A percentile compares a stretch with the other conserved stretches of the same genome.
These are phyloP conservation scores for Physella acuta DNA, from an alignment of 1,140 invertebrate species.

Conservation along the genomic window DNA sequence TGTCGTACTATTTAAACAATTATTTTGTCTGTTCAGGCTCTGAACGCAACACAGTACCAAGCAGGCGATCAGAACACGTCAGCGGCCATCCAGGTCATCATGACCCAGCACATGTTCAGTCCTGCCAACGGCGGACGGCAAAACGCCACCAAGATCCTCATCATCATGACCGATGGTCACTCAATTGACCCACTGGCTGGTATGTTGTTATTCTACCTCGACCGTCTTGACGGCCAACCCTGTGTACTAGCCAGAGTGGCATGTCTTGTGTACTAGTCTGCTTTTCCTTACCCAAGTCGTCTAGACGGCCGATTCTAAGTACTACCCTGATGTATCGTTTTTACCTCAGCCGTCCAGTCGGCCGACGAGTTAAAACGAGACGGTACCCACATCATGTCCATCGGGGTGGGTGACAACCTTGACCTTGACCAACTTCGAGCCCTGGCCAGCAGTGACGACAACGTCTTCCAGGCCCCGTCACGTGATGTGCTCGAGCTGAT, in stretches of 20 bases:
- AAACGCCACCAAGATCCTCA: background rate
- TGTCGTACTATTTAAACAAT: no score
- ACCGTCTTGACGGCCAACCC: no score
- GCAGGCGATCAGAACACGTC: background rate
- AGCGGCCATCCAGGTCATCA: background rate
- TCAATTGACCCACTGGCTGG: background rate
- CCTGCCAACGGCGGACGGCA: background rate
- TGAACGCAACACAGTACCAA: background rate
- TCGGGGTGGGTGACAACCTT: background rate
- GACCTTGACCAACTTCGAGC: background rate
- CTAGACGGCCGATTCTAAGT: no score
- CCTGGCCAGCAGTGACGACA: background rate
- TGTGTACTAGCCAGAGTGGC: no score
- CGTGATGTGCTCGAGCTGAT: background rate
- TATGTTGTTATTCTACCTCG: background rate
- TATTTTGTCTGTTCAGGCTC: no score
- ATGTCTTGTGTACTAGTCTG: background rate
- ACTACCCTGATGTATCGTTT: no score
- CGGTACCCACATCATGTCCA: background rate
- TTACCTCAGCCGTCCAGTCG: background rate
- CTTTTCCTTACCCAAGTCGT: no score
- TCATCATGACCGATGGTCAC: constrained; percentile 1
- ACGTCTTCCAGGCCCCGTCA: background rate
- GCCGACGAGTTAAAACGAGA: background rate
- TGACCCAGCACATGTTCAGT: background rate